These are phyloP conservation scores for Heliconius charithonia DNA, from an alignment of 2,888 invertebrate genomes.

Conservation along the genomic window DNA sequence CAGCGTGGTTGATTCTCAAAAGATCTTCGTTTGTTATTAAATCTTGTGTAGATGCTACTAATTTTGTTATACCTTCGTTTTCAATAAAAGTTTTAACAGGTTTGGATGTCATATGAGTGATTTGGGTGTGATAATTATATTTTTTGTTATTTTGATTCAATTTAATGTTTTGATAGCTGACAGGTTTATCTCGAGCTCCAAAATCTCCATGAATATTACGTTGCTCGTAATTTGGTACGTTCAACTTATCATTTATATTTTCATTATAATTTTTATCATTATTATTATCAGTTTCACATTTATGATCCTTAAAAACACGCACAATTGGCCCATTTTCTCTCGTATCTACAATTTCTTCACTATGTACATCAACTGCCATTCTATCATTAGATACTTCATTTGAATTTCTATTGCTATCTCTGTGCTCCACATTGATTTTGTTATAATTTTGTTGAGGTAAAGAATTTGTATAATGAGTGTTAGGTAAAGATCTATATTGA, in stretches of 20 bases:
- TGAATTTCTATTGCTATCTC: conserved; percentile 43
- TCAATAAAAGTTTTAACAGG: conserved; percentile 53
- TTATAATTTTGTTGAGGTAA: conserved; percentile 54
- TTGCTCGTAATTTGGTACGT: conserved; percentile 57
- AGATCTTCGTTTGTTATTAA: conserved; percentile 86
- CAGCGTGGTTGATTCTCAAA: conserved; percentile 84
- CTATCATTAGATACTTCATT: conserved; percentile 33
- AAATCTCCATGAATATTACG: conserved; percentile 64
- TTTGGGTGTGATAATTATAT: conserved; percentile 62
- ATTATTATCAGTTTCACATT: conserved; percentile 61
- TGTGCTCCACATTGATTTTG: conserved; percentile 56
- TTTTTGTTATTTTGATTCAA: conserved; percentile 69
- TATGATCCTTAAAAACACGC: conserved; percentile 73
- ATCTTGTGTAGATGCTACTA: conserved; percentile 84
- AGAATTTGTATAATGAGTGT: conserved; percentile 50
- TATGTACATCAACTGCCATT: conserved; percentile 30
- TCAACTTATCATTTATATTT: conserved; percentile 54
- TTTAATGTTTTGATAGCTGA: conserved; percentile 62
- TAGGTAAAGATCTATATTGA: conserved; percentile 50
- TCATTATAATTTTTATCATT: conserved; percentile 49
- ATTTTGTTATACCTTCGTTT: conserved; percentile 71
- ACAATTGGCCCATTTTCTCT: conserved; percentile 60
- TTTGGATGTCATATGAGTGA: conserved; percentile 52
- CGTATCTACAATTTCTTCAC: conserved; percentile 59
- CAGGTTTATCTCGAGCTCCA: conserved; percentile 58